Conservation (phyloP, 1,140 invertebrate species). For the Mizuhopecten yessoensis region DNA sequence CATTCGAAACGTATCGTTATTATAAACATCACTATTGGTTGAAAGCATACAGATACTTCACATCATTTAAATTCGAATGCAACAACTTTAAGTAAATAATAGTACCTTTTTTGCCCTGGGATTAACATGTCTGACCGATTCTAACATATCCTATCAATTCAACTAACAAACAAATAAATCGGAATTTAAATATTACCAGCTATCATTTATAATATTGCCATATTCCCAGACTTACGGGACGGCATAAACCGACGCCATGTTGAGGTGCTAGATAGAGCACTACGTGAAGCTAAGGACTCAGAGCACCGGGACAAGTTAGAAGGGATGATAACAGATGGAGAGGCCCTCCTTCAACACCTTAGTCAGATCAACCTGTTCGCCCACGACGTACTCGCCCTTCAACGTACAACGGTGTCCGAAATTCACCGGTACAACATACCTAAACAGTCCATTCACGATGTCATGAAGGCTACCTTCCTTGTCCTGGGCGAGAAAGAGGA, state of each 20-base stretch:
- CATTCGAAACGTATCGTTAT: too few species aligned
- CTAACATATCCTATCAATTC: too few species aligned
- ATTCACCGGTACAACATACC: conserved; percentile 68
- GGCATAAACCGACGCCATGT: conserved; percentile 47
- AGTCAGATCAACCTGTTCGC: conserved; percentile 59
- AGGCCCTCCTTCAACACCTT: conserved; percentile 55
- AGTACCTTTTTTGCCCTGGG: too few species aligned
- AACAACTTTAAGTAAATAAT: too few species aligned
- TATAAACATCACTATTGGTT: too few species aligned
- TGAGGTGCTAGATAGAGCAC: conserved; percentile 40
- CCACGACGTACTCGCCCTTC: conserved; percentile 64
- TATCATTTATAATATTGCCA: too few species aligned
- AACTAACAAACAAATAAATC: too few species aligned
- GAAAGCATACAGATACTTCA: too few species aligned
- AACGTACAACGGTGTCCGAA: conserved; percentile 65
- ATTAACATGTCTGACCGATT: too few species aligned
- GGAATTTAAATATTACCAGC: too few species aligned
- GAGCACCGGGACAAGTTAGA: conserved; percentile 41
- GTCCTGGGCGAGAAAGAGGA: conserved; percentile 66
- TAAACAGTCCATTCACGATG: conserved; percentile 64
- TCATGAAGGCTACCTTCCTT: conserved; percentile 71
- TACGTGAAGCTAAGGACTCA: conserved; percentile 48
- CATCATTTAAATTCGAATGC: too few species aligned
- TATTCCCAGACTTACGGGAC: conserved; percentile 45
- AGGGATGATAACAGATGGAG: conserved; percentile 57